These are phyloP conservation scores for Capitulum mitella DNA, from an alignment of 2,888 invertebrate species.

Conservation along the genomic window DNA sequence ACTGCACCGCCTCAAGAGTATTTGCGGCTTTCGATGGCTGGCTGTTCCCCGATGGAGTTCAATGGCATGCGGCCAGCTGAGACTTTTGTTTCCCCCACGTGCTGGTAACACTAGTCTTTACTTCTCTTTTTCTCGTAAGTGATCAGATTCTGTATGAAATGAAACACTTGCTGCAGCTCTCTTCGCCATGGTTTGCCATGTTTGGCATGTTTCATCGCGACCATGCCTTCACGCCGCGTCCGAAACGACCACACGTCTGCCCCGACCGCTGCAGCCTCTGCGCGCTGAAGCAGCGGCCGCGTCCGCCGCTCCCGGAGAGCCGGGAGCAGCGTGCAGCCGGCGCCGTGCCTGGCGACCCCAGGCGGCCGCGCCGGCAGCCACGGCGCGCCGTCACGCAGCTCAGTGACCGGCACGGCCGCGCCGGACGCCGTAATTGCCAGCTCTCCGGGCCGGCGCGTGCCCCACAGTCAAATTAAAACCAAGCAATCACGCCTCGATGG, in stretches of 20 bases:
- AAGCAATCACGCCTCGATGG: background rate
- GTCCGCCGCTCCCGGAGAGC: no score
- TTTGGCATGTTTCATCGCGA: background rate
- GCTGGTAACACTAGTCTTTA: no score
- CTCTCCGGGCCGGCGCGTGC: constrained; percentile 8
- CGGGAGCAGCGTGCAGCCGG: no score
- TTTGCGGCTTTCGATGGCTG: background rate
- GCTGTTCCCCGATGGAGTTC: background rate
- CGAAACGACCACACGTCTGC: no score
- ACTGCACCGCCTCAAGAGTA: background rate
- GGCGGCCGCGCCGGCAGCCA: background rate
- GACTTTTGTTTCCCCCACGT: background rate
- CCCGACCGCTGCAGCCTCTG: no score
- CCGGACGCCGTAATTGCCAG: background rate
- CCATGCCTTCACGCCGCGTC: no score
- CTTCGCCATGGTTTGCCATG: background rate
- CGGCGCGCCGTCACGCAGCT: background rate
- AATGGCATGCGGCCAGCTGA: background rate
- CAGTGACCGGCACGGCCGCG: background rate
- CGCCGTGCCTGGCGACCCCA: no score
- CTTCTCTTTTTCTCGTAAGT: no score
- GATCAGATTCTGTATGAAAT: background rate
- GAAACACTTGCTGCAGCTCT: background rate
- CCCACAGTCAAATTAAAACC: background rate
- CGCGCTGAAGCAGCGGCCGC: no score